Evolutionary conservation across 2,888 invertebrate genomes (phyloP).

Genomic region (Crematogaster levior): DNA sequence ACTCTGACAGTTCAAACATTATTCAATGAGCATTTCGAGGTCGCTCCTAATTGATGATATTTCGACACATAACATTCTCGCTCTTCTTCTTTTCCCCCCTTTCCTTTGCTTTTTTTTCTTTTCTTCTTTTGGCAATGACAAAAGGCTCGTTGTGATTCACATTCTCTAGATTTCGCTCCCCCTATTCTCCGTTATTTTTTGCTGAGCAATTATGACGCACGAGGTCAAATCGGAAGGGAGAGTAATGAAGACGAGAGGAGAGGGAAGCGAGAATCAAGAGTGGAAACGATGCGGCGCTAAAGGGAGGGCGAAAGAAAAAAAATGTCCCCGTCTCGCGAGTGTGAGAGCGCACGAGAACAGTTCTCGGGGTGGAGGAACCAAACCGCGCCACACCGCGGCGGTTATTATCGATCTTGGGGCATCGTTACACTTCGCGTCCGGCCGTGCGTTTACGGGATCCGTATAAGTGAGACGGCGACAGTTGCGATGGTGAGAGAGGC

Average conservation of each 20-base stretch:
- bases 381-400: constrained; percentile 63
- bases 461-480: constrained; percentile 65
- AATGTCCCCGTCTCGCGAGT: constrained; percentile 65
- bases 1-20: constrained; percentile 12
- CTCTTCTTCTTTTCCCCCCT: neutral
- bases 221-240: constrained; percentile 23
- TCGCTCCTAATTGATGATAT: neutral
- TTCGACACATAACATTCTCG: neutral
- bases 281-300: neutral
- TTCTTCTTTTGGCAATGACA: neutral
- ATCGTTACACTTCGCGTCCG: constrained; percentile 71
- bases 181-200: constrained; percentile 51
- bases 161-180: neutral
- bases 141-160: constrained; percentile 8
- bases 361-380: constrained; percentile 67
- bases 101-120: no score
- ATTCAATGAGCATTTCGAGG: constrained; percentile 8
- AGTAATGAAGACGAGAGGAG: neutral
- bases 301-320: constrained; percentile 45
- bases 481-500: constrained; percentile 1
- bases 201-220: constrained; percentile 52
- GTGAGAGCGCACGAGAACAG: constrained; percentile 38
- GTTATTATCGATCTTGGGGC: constrained; percentile 75
- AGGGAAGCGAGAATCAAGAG: neutral
- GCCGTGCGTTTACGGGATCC: constrained; percentile 59